phyloP scores from a whole-genome alignment of 2,888 invertebrate species.

The Caradrina kadenii region DNA sequence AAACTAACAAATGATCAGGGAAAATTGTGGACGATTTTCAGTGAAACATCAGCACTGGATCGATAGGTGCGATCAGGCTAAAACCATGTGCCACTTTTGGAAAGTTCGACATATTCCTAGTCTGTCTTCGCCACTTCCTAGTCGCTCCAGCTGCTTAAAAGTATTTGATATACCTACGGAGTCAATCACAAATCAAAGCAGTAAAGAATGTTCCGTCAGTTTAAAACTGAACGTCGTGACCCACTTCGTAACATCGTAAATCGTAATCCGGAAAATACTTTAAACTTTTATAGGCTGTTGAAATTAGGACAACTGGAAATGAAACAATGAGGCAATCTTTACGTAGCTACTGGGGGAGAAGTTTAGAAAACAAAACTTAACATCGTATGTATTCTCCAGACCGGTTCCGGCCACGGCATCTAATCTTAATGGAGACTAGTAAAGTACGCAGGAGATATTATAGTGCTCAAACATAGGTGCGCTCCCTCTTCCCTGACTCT shows the following conservation, averaged over 20 bases:
- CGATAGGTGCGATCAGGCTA: no score
- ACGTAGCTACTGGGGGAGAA: background rate
- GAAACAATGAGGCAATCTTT: constrained; percentile 38
- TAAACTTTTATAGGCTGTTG: constrained; percentile 42
- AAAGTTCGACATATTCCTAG: no score
- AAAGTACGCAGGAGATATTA: no score
- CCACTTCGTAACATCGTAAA: constrained; percentile 40
- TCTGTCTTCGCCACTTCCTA: background rate
- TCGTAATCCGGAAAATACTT: constrained; percentile 43
- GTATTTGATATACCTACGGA: background rate
- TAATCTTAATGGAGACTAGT: no score
- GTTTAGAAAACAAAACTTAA: background rate
- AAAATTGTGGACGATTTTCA: no score
- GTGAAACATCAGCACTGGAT: no score
- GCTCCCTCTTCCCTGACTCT: no score
- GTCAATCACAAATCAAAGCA: constrained; percentile 14
- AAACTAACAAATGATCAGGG: no score
- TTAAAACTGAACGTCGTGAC: constrained; percentile 33
- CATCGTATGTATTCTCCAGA: background rate
- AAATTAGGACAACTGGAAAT: constrained; percentile 44
- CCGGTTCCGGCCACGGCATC: no score
- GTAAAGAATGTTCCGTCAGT: constrained; percentile 14
- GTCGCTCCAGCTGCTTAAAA: background rate
- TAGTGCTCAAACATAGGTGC: no score
- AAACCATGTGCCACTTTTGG: no score